Percentiles rank a stretch among this genome's conserved stretches.
phyloP scores from a whole-genome alignment of 2,797 vertebrate species.

The Propithecus perrieri region DNA sequence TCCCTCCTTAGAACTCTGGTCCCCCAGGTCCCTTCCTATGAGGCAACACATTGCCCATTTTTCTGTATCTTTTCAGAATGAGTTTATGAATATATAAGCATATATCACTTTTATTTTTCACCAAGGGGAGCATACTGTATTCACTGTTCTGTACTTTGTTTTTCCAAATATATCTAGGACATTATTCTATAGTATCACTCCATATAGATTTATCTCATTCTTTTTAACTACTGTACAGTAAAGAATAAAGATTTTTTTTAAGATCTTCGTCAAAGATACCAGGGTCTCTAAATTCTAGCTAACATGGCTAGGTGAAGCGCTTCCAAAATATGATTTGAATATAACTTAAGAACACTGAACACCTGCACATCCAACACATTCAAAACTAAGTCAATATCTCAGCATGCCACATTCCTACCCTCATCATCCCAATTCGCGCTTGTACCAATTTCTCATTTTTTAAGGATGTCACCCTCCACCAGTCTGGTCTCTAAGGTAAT shows the following conservation, averaged over 20 bases:
- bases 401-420: not conserved
- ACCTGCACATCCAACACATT: not conserved
- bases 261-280: not conserved
- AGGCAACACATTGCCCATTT: slow-evolving; percentile 18
- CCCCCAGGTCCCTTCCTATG: slow-evolving; percentile 20
- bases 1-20: not conserved
- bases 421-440: not conserved
- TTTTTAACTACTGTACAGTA: slow-evolving; percentile 17
- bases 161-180: slow-evolving; percentile 38
- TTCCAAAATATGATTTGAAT: not conserved
- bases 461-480: not conserved
- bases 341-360: not conserved
- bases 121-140: slow-evolving; percentile 13
- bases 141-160: slow-evolving; percentile 46
- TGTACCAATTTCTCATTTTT: not conserved
- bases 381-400: not conserved
- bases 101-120: slow-evolving; percentile 64
- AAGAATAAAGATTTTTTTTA: slow-evolving; percentile 1
- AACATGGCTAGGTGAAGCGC: not conserved
- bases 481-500: not conserved
- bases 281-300: not conserved
- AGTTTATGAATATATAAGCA: slow-evolving; percentile 55
- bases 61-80: slow-evolving; percentile 61
- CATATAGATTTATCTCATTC: slow-evolving; percentile 22
- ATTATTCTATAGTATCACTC: slow-evolving; percentile 43